Base-by-base conservation (phyloP, 2,888 invertebrate species). In the Hemithea aestivaria region DNA sequence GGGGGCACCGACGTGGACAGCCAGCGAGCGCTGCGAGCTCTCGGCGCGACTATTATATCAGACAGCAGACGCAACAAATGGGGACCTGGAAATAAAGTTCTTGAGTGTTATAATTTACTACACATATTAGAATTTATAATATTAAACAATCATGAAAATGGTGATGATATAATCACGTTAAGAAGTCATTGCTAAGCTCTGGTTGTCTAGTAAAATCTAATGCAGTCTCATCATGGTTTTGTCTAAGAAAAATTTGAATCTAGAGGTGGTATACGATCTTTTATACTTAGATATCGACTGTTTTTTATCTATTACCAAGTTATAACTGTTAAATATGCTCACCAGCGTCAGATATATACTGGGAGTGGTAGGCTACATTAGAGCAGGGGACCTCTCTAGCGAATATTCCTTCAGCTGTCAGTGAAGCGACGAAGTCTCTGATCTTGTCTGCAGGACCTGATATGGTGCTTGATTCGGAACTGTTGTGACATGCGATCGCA, bases 311-410 rank as follows among this genome's bases (percentile, higher is more conserved):
- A 16, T 9, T 1, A 11, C n/a, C 10, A 11, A 23, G 2, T 28
- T 29, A 20, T 12, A 35, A 30, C 12, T 8, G n/a, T 9, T 1
- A 30, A 21, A 6, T 12, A 10, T 4, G 28, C 51, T 66, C 58
- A 69, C 80, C 90, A 27, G 91, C 91, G 27, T 89, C 81, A 1
- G 89, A 87, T 54, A 59, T 48, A 16, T 94, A 94, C 40, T 90
- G 89, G 30, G 95, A 95, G 71, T 97, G 96, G 62, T 95, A 97
- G 0, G 96, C 94, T 45, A 96, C 94, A 56, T 95, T 94, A 7
- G 93, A 90, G 43, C 93, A 93, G 2, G 67, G 58, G 0, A 78
- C 74, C 41, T 66, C 66, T 31, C 53, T 72, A 0, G 70, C 73
- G 25, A 78, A 78, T 4, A 74, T 61, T 1, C 62, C 61, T 7